Percentiles rank a stretch among this genome's conserved stretches.
Evolutionary conservation across 2,113 vertebrate species (phyloP).

Genomic region (Misgurnus anguillicaudatus): DNA sequence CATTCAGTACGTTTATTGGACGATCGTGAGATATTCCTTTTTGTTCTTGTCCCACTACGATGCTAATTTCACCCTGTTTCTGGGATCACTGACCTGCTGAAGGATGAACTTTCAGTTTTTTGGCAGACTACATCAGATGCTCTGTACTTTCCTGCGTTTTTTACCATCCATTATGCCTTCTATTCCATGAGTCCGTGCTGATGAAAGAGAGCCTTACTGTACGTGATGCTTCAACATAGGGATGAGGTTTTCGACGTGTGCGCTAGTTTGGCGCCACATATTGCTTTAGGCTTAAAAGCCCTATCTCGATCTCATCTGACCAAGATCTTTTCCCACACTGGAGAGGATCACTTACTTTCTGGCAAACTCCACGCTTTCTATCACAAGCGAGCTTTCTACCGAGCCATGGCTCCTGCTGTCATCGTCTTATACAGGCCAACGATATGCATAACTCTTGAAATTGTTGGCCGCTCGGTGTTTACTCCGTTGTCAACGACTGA

Average conservation of each 20-base stretch:
- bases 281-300: background rate
- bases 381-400: background rate
- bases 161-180: background rate
- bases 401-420: slow-evolving; percentile 3
- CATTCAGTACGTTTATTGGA: background rate
- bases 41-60: slow-evolving; percentile 1
- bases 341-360: background rate
- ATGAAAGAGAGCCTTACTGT: background rate
- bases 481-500: slow-evolving; percentile 1
- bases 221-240: background rate
- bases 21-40: background rate
- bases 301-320: no score
- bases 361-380: background rate
- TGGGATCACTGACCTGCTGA: slow-evolving; percentile 1
- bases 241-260: background rate
- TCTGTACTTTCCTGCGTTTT: background rate
- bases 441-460: background rate
- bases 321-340: background rate
- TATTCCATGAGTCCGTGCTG: background rate
- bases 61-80: background rate
- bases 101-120: background rate
- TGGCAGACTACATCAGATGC: background rate
- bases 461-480: background rate
- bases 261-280: background rate
- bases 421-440: background rate